These are phyloP conservation scores for Philhelius pedissequus DNA, from an alignment of 2,888 invertebrate species.

Conservation along the genomic window DNA sequence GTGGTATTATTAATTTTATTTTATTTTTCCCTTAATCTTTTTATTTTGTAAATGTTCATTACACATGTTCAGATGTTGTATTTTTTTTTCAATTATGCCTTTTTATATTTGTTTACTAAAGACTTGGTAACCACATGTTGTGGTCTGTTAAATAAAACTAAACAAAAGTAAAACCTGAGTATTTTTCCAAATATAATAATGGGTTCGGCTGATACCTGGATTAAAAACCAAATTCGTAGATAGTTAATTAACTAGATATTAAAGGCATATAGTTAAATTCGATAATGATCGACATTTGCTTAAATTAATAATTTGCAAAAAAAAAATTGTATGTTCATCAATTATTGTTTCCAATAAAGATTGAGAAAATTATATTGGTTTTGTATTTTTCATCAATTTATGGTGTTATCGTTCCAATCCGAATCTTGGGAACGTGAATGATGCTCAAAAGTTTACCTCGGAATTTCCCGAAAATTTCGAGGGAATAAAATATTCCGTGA, in stretches of 20 bases:
- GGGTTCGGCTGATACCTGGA: neutral
- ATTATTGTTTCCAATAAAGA: too few species aligned
- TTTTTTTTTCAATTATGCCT: constrained; percentile 28
- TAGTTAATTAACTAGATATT: constrained; percentile 47
- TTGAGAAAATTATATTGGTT: too few species aligned
- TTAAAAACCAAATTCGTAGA: constrained; percentile 13
- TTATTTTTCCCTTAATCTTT: constrained; percentile 26
- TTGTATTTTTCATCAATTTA: neutral
- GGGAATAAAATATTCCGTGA: too few species aligned
- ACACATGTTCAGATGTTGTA: constrained; percentile 43
- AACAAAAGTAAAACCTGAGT: constrained; percentile 1
- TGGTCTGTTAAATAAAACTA: constrained; percentile 58
- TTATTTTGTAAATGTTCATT: constrained; percentile 40
- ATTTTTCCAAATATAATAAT: neutral
- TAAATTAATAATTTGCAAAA: neutral
- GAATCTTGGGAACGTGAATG: too few species aligned
- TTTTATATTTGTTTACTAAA: constrained; percentile 34
- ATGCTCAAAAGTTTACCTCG: too few species aligned
- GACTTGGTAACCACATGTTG: constrained; percentile 50
- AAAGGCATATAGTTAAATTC: neutral
- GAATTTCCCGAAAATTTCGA: too few species aligned
- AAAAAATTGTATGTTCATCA: neutral
- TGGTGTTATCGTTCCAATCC: too few species aligned
- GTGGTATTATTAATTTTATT: constrained; percentile 36
- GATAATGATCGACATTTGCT: neutral